These are phyloP conservation scores for Ardeotis arabs DNA, from an alignment of 2,113 vertebrate species.

Conservation along the genomic window DNA sequence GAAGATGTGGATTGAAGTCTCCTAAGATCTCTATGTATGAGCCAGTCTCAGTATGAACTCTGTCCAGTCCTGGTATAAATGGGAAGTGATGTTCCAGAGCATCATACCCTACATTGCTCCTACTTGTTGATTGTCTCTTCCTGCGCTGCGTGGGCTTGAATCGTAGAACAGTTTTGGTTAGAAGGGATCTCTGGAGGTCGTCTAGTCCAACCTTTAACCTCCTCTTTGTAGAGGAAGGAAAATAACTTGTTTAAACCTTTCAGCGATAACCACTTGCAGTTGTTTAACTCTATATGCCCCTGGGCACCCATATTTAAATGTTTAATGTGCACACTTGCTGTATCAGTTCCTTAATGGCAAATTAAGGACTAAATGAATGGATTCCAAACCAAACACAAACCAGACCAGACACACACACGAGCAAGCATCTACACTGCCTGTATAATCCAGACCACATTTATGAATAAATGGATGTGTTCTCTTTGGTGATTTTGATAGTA, in stretches of 20 bases:
- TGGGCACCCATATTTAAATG: slow-evolving; percentile 40
- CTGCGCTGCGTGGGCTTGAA: background rate
- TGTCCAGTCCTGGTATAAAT: background rate
- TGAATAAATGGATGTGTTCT: slow-evolving; percentile 15
- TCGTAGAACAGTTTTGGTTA: background rate
- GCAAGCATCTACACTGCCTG: slow-evolving; percentile 8
- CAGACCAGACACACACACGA: slow-evolving; percentile 21
- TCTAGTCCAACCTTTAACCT: slow-evolving; percentile 33
- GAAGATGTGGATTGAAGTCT: background rate
- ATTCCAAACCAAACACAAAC: slow-evolving; percentile 61
- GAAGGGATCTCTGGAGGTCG: background rate
- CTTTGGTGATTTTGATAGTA: slow-evolving; percentile 46
- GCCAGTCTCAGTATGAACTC: background rate
- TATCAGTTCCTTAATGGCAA: slow-evolving; percentile 64
- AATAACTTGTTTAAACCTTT: slow-evolving; percentile 45
- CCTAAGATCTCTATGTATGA: background rate
- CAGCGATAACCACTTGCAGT: slow-evolving; percentile 37
- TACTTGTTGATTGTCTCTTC: background rate
- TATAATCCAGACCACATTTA: slow-evolving; percentile 56
- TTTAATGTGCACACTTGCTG: slow-evolving; percentile 45
- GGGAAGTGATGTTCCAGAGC: background rate
- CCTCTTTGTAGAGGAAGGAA: slow-evolving; percentile 16
- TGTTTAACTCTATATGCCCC: slow-evolving; percentile 6
- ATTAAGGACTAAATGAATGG: slow-evolving; percentile 50
- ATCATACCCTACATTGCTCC: rapidly evolving